Evolutionary conservation across 2,888 invertebrate species (phyloP).

Genomic region (Drosophila basisetae): DNA sequence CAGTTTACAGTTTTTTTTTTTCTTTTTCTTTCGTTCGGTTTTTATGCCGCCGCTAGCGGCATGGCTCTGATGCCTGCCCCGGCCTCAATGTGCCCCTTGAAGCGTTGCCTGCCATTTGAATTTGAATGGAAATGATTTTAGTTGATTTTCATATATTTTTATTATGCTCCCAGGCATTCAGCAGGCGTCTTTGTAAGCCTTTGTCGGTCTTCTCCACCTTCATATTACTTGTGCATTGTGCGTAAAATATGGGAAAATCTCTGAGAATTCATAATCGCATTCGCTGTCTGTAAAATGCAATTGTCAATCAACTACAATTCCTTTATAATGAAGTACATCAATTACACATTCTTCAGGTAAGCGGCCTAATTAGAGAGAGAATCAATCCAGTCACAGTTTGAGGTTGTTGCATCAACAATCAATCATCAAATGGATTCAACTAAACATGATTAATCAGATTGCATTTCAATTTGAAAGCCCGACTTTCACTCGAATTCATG

Average conservation of each 20-base stretch:
- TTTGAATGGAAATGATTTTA: conserved; percentile 79
- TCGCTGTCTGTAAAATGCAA: conserved; percentile 27
- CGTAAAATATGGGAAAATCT: conserved; percentile 10
- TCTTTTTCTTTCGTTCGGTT: background rate
- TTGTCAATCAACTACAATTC: conserved; percentile 3
- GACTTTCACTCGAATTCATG: background rate
- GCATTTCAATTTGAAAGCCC: background rate
- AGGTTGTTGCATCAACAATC: background rate
- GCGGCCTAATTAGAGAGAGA: background rate
- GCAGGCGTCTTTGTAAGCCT: conserved; percentile 31
- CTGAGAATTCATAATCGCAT: conserved; percentile 10
- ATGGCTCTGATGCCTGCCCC: conserved; percentile 2
- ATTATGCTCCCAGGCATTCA: conserved; percentile 55
- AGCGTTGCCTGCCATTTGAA: conserved; percentile 65
- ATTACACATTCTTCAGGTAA: background rate
- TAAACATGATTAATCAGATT: background rate
- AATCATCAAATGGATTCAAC: background rate
- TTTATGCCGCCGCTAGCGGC: conserved; percentile 25
- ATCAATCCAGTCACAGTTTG: background rate
- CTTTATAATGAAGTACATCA: background rate
- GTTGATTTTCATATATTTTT: conserved; percentile 77
- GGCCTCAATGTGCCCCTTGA: background rate
- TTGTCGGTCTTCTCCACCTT: conserved; percentile 5
- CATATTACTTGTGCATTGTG: background rate
- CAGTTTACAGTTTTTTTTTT: background rate